A percentile compares a stretch with the other conserved stretches of the same genome.
Conservation (phyloP, 1,140 invertebrate genomes). For the Lasioglossum albipes region DNA sequence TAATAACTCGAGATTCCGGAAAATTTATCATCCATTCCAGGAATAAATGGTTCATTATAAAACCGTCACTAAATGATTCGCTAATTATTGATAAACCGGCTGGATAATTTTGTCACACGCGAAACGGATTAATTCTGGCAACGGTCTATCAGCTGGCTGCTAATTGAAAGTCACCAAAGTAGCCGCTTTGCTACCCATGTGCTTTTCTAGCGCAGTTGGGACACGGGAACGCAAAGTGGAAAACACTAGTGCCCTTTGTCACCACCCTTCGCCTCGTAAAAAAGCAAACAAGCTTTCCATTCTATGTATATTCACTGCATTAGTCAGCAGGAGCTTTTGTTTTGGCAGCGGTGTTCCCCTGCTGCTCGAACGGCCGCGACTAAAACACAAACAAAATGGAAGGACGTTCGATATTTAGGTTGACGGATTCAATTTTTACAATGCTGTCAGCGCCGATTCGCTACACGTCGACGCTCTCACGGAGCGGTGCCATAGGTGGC, state of each 20-base stretch:
- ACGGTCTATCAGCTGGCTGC: neutral
- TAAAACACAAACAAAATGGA: constrained; percentile 1
- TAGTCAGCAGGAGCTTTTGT: constrained; percentile 1
- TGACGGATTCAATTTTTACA: constrained; percentile 26
- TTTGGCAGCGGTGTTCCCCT: neutral
- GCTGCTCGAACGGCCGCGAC: neutral
- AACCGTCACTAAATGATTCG: neutral
- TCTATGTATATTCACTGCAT: constrained; percentile 6
- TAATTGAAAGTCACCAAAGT: constrained; percentile 1
- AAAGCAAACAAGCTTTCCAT: too few species aligned
- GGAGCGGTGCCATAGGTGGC: too few species aligned
- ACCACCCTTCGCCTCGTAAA: neutral
- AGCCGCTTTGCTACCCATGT: neutral
- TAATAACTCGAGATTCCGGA: neutral
- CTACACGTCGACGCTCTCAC: neutral
- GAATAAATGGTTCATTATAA: neutral
- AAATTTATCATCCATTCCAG: too few species aligned
- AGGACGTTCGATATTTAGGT: constrained; percentile 11
- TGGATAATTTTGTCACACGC: neutral
- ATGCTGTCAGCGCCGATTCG: neutral
- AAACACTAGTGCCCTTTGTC: neutral
- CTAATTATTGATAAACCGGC: neutral
- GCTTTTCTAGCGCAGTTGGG: neutral
- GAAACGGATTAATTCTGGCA: neutral
- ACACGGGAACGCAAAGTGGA: neutral